Evolutionary conservation across 1,140 invertebrate species (phyloP).

Genomic region (Heliothis subflexa): DNA sequence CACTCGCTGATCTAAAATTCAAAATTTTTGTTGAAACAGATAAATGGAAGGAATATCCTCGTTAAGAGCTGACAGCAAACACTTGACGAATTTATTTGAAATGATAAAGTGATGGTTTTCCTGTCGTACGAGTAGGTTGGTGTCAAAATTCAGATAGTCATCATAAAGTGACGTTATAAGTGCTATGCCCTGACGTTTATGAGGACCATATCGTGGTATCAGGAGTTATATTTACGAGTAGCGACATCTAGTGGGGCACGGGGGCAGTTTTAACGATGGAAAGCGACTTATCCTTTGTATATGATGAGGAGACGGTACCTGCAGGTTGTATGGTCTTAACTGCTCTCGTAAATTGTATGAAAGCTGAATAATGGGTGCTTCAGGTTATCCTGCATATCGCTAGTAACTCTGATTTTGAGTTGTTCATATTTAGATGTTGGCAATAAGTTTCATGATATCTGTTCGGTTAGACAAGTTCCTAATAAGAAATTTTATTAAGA

Average conservation of each 20-base stretch:
- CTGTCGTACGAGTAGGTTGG: background rate
- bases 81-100: constrained; percentile 21
- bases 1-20: constrained; percentile 74
- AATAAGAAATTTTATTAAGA: background rate
- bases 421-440: too few species aligned
- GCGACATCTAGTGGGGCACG: constrained; percentile 26
- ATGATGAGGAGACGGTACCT: constrained; percentile 16
- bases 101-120: background rate
- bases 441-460: too few species aligned
- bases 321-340: constrained; percentile 10
- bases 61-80: constrained; percentile 56
- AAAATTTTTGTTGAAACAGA: constrained; percentile 78
- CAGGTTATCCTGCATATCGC: background rate
- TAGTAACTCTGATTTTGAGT: background rate
- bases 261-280: constrained; percentile 12
- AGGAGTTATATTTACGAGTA: constrained; percentile 35
- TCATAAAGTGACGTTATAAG: constrained; percentile 22
- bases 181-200: constrained; percentile 16
- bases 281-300: constrained; percentile 25
- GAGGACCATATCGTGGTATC: constrained; percentile 19
- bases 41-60: constrained; percentile 75
- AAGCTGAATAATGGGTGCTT: constrained; percentile 8
- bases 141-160: constrained; percentile 18
- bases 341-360: constrained; percentile 7
- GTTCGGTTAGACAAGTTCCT: background rate